These are phyloP conservation scores for Toxostoma redivivum DNA, from an alignment of 2,113 vertebrate genomes.

Conservation along the genomic window DNA sequence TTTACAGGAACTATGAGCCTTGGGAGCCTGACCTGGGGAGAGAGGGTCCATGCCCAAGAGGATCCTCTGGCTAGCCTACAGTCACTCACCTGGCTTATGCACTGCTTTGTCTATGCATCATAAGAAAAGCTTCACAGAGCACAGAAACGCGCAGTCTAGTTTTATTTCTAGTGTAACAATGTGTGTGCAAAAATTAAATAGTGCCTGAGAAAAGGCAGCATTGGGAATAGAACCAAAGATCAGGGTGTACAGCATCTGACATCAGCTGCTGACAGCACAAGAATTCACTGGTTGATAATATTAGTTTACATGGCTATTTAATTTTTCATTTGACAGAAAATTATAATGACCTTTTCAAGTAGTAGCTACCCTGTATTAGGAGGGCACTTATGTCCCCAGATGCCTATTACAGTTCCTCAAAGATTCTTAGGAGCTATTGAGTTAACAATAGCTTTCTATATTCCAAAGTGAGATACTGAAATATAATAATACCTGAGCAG, in stretches of 20 bases:
- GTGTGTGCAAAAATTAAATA: background rate
- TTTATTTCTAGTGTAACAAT: background rate
- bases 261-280: background rate
- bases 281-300: background rate
- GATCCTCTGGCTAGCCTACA: background rate
- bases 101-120: background rate
- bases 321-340: background rate
- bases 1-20: background rate
- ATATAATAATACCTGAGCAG: background rate
- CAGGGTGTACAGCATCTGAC: background rate
- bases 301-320: background rate
- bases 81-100: background rate
- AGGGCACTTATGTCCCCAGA: background rate
- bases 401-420: background rate
- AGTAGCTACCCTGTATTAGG: background rate
- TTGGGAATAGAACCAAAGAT: background rate
- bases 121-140: background rate
- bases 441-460: background rate
- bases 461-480: background rate
- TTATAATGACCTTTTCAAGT: background rate
- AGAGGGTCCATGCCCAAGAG: background rate
- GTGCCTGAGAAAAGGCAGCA: background rate
- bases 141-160: background rate
- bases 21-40: background rate
- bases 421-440: background rate